Evolutionary conservation across 2,797 vertebrate species (phyloP), one percentile per base, ranked within the genome.

Genomic region (Anguilla anguilla): DNA sequence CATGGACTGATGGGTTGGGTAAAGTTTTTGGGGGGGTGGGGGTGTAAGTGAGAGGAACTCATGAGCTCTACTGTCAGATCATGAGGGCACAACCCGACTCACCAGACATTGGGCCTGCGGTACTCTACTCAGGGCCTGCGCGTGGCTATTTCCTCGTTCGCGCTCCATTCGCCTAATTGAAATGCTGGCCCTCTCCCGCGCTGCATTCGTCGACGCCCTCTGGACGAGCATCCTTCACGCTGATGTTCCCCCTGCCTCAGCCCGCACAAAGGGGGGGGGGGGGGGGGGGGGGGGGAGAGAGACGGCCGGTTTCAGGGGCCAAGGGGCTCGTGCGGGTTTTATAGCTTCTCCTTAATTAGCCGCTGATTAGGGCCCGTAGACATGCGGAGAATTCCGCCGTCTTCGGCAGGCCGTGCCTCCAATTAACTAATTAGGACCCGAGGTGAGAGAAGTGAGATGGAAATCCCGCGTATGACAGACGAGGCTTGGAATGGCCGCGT

Each of bases 401-500:
- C 85, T 69, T 59, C 67, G 17, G 11, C 25, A 4, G 85, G 64
- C 46, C 49, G 59, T 67, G 59, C 31, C 35, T 67, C 77, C 43
- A 84, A 84, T 84, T 84, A 84, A 84, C 25, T 84, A 53, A 64
- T 85, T 64, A 85, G 85, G 64, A 69, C 83, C 28, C 25, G 49
- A 43, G 83, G 83, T 77, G 35, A 57, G 74, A 25, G 7, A 31
- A 69, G 67, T 31, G 13, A 55, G 31, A 46, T 17, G 74, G 35
- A 61, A 46, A 5, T 2, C 25, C 4, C 10, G 49, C 43, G 46
- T 49, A 17, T 3, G 43, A 31, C 85, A 53, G 53, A 59, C 10
- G 7, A 31, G 57, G 85, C 64, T 19, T 86, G 61, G 64, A 86
- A 86, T 51, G 61, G 22, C 10, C 67, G 67, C 25, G 9, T n/a